Evolutionary conservation across 2,113 vertebrate species (phyloP).

Genomic region (Pheucticus melanocephalus): DNA sequence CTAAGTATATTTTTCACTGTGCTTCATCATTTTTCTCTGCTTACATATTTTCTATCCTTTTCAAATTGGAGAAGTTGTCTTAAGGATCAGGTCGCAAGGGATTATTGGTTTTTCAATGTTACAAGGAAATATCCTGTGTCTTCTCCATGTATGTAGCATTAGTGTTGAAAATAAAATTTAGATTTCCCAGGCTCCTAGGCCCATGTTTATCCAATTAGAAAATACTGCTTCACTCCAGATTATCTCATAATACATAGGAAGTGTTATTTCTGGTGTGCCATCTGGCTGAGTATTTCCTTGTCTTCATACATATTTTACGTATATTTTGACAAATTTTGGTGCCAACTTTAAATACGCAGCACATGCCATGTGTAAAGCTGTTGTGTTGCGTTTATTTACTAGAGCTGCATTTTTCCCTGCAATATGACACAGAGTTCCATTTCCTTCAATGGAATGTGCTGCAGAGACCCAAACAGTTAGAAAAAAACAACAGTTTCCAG

Average conservation of each 20-base stretch:
- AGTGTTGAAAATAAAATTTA: neutral
- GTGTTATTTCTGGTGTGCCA: conserved; percentile 22
- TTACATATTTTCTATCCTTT: neutral
- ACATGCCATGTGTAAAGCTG: neutral
- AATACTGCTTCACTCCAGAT: conserved; percentile 20
- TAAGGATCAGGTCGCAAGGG: neutral
- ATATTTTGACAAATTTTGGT: neutral
- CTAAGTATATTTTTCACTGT: neutral
- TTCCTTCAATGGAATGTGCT: neutral
- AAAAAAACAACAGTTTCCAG: neutral
- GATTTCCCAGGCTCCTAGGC: neutral
- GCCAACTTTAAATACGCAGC: neutral
- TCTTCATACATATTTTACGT: neutral
- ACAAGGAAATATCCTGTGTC: neutral
- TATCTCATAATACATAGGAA: conserved; percentile 18
- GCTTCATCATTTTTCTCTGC: neutral
- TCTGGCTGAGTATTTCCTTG: conserved; percentile 20
- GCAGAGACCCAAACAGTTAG: neutral
- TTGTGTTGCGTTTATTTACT: neutral
- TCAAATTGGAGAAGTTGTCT: neutral
- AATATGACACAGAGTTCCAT: neutral
- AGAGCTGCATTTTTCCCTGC: neutral
- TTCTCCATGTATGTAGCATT: neutral
- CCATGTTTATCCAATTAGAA: conserved; percentile 30
- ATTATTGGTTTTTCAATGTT: neutral